A percentile compares a stretch with the other conserved stretches of the same genome.
These are phyloP conservation scores for Entomobrya multifasciata DNA, from an alignment of 2,888 invertebrate genomes.

Conservation along the genomic window DNA sequence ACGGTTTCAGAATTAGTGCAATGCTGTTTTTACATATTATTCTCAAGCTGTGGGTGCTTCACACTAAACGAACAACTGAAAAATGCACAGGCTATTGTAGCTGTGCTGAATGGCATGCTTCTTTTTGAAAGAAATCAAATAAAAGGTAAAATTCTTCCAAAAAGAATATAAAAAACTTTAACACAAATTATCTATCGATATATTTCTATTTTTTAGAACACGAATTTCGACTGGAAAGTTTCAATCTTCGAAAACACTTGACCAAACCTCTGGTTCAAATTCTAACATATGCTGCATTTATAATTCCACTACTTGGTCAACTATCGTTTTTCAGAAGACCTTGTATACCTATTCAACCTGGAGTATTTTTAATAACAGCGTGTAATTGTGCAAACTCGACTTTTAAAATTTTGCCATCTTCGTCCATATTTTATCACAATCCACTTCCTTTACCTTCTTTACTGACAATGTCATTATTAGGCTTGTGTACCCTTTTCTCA, in stretches of 20 bases:
- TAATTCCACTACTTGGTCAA: background rate
- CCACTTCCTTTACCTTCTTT: background rate
- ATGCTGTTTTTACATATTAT: slow-evolving; percentile 12
- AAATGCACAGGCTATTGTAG: background rate
- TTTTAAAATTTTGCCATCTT: too few species aligned
- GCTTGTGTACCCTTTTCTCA: background rate
- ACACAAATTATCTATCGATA: background rate
- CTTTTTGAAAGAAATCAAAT: background rate
- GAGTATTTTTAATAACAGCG: background rate
- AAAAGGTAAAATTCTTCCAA: background rate
- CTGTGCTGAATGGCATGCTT: background rate
- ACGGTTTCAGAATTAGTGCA: background rate
- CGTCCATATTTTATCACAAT: background rate
- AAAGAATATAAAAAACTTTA: background rate
- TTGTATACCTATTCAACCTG: slow-evolving; percentile 23
- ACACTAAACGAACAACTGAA: background rate
- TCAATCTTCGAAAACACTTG: background rate
- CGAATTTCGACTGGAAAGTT: background rate
- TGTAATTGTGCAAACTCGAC: too few species aligned
- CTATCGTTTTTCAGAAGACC: background rate
- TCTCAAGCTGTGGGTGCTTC: background rate
- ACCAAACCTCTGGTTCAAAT: background rate
- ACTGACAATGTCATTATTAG: background rate
- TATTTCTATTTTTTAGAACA: background rate
- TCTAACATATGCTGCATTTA: background rate